Evolutionary conservation across 2,113 vertebrate species (phyloP), one percentile per base, ranked within the genome.

Genomic region (Ibidorhyncha struthersii): DNA sequence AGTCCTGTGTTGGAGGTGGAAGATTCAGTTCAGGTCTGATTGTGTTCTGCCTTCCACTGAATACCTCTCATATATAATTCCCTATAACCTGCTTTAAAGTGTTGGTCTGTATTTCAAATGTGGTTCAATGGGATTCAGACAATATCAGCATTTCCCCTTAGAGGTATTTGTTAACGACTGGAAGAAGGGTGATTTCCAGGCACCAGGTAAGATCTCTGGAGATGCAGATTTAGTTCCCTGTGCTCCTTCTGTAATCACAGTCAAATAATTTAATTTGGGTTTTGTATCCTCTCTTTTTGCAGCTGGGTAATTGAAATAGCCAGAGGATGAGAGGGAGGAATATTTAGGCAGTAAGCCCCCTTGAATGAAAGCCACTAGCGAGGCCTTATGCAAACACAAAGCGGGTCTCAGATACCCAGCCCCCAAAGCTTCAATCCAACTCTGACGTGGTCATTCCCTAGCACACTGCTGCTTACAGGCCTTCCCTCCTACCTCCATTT

Each of bases 361-460:
- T 82, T n/a, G 23, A n/a, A 66, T 66, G 45, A 82, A 67, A 71
- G 56, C 34, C 25, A 38, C 47, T 78, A 40, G 27, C 9, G 47
- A 83, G 47, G 38, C 22, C 59, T 72, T 67, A 59, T 18, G 36
- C n/a, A 69, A 62, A 94, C 41, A 82, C 38, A 77, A 71, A 67
- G 22, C 0, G 4, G 4, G 2, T 52, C 36, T 89, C 76, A 15
- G 17, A 56, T 8, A 34, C 6, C 9, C 52, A 71, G 17, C 29
- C 38, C 52, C 62, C 45, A 61, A 83, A 86, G 13, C 36, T 69
- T 82, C 53, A 59, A 38, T 85, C 43, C 16, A 82, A 59, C 41
- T 82, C 32, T 40, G 27, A 63, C 1, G 1, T 17, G 27, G 50
- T 62, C 34, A 58, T 58, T 88, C 30, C 41, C 14, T 27, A 62